Conservation (phyloP, 2,888 invertebrate species). For the Drosophila demipolita region DNA sequence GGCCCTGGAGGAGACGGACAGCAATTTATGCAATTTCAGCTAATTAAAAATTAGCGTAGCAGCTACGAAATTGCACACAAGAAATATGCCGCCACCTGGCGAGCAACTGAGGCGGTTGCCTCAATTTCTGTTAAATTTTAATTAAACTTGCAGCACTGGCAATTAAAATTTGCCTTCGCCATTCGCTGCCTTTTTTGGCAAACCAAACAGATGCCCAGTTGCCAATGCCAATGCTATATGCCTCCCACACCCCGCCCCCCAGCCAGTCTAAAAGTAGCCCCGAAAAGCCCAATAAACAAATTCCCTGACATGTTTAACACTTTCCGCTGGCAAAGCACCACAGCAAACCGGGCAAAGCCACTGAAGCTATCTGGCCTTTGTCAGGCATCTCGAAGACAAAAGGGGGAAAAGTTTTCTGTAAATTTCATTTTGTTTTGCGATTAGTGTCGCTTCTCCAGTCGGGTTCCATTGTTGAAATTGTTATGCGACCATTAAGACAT, state of each 20-base stretch:
- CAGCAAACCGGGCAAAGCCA: conserved; percentile 59
- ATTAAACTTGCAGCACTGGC: conserved; percentile 70
- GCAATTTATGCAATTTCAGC: conserved; percentile 75
- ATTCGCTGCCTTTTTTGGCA: conserved; percentile 29
- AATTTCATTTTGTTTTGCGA: conserved; percentile 82
- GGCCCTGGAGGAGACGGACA: conserved; percentile 12
- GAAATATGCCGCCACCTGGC: conserved; percentile 61
- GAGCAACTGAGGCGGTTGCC: conserved; percentile 28
- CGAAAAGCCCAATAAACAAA: conserved; percentile 78
- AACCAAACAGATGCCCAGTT: conserved; percentile 70
- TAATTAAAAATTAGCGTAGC: conserved; percentile 78
- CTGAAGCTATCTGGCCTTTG: conserved; percentile 72
- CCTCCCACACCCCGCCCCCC: neutral
- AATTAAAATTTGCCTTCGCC: conserved; percentile 72
- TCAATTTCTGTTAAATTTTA: conserved; percentile 69
- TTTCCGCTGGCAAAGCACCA: conserved; percentile 71
- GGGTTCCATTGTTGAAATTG: conserved; percentile 76
- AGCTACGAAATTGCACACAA: conserved; percentile 49
- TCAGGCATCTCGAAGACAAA: conserved; percentile 57
- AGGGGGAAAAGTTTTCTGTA: conserved; percentile 70
- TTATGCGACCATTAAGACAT: conserved; percentile 76
- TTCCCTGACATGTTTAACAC: conserved; percentile 82
- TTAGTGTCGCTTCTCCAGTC: conserved; percentile 77
- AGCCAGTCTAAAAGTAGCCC: conserved; percentile 21
- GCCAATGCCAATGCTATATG: conserved; percentile 32